phyloP scores from a whole-genome alignment of 2,888 invertebrate genomes.

The Eristalis arbustorum region DNA sequence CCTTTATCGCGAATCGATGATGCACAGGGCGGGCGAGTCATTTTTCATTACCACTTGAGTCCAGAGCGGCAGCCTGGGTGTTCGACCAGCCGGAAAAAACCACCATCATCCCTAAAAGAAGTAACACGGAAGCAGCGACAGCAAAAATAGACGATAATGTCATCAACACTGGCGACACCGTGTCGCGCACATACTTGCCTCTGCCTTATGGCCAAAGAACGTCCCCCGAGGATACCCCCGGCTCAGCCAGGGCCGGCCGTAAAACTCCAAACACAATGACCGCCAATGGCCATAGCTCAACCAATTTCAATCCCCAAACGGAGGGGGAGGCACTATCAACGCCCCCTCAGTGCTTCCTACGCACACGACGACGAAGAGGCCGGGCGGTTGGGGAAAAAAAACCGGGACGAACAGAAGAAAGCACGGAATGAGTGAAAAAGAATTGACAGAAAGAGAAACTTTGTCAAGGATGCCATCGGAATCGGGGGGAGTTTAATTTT shows the following conservation, averaged over 20 bases:
- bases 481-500: constrained; percentile 19
- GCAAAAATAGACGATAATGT: constrained; percentile 13
- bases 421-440: too few relatives aligned
- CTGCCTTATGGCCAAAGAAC: constrained; percentile 18
- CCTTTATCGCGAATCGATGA: neutral
- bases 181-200: constrained; percentile 50
- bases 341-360: neutral
- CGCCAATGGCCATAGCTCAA: constrained; percentile 51
- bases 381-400: neutral
- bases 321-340: neutral
- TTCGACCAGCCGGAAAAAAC: constrained; percentile 21
- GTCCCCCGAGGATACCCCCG: constrained; percentile 2
- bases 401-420: neutral
- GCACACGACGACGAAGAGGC: neutral
- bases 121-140: constrained; percentile 24
- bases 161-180: constrained; percentile 48
- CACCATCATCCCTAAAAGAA: constrained; percentile 26
- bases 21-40: constrained; percentile 5
- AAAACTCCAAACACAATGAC: constrained; percentile 43
- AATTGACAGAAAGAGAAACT: neutral
- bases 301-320: constrained; percentile 41
- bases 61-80: constrained; percentile 1
- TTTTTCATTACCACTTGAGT: constrained; percentile 53
- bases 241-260: neutral
- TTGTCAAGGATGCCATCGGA: constrained; percentile 17